These are phyloP conservation scores for Campaea margaritaria DNA, from an alignment of 2,888 invertebrate genomes.

Conservation along the genomic window DNA sequence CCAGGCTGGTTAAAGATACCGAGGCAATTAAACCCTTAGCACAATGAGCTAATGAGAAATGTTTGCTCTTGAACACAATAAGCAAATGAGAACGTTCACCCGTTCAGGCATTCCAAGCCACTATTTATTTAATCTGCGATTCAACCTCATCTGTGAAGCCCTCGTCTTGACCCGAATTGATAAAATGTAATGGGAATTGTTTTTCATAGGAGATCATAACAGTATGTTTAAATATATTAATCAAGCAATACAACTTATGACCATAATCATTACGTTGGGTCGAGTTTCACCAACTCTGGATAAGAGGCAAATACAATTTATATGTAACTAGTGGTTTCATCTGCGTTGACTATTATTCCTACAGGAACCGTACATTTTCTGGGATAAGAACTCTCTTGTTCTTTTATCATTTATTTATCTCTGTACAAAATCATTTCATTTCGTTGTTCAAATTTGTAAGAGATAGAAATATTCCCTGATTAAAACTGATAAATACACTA, in stretches of 20 bases:
- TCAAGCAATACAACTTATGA: conserved; percentile 19
- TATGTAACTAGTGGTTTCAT: too few species aligned
- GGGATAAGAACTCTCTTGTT: too few species aligned
- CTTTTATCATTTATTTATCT: too few species aligned
- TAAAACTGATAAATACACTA: background rate
- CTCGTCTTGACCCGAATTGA: conserved; percentile 14
- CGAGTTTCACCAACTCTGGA: conserved; percentile 7
- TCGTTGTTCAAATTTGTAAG: too few species aligned
- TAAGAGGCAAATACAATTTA: background rate
- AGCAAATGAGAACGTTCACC: conserved; percentile 15
- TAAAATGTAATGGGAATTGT: conserved; percentile 8
- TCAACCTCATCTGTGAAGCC: background rate
- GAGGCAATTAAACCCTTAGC: conserved; percentile 42
- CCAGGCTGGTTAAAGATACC: conserved; percentile 48
- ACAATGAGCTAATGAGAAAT: conserved; percentile 42
- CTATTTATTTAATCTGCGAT: background rate
- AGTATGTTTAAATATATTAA: conserved; percentile 19
- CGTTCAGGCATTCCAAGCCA: background rate
- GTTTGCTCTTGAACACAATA: conserved; percentile 19
- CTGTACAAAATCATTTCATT: too few species aligned
- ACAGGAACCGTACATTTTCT: too few species aligned
- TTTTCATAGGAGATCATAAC: conserved; percentile 13
- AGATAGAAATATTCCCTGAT: too few species aligned
- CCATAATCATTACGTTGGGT: conserved; percentile 11
- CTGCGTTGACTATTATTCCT: too few species aligned